A percentile compares a stretch with the other conserved stretches of the same genome.
Conservation (phyloP, 2,113 vertebrate species). For the Sminthopsis crassicaudata region DNA sequence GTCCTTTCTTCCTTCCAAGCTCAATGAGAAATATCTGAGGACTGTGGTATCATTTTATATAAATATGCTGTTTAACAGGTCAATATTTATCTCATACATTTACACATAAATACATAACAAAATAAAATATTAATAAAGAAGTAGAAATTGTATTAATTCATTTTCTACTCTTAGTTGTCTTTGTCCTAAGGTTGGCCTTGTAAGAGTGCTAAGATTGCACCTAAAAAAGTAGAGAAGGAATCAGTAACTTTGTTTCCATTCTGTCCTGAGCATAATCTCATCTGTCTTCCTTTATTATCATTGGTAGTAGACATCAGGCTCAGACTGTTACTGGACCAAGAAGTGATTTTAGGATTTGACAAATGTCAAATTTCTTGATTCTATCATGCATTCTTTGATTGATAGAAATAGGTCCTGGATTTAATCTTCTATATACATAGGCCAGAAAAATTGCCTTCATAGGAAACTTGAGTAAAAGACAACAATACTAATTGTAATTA, state of each 20-base stretch:
- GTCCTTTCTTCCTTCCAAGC: background rate
- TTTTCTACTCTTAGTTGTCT: background rate
- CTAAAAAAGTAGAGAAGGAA: background rate
- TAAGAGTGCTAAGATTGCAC: background rate
- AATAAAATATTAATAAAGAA: slow-evolving; percentile 10
- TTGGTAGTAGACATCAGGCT: background rate
- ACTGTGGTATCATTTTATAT: background rate
- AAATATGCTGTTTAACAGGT: background rate
- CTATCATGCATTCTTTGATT: background rate
- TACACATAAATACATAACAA: background rate
- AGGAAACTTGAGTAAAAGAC: background rate
- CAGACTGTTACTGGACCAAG: background rate
- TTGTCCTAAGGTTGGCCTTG: slow-evolving; percentile 15
- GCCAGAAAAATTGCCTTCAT: background rate
- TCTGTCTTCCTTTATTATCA: background rate
- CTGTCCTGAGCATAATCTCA: background rate
- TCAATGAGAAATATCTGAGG: background rate
- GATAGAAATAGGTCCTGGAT: slow-evolving; percentile 12
- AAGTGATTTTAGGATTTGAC: background rate
- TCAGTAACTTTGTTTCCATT: slow-evolving; percentile 11
- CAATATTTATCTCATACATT: background rate
- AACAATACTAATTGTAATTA: background rate
- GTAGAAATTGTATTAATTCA: background rate
- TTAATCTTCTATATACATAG: slow-evolving; percentile 15
- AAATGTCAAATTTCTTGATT: background rate